Percentiles rank a stretch among this genome's conserved stretches.
Conservation (phyloP, 2,797 vertebrate species). For the Cetoscarus ocellatus region DNA sequence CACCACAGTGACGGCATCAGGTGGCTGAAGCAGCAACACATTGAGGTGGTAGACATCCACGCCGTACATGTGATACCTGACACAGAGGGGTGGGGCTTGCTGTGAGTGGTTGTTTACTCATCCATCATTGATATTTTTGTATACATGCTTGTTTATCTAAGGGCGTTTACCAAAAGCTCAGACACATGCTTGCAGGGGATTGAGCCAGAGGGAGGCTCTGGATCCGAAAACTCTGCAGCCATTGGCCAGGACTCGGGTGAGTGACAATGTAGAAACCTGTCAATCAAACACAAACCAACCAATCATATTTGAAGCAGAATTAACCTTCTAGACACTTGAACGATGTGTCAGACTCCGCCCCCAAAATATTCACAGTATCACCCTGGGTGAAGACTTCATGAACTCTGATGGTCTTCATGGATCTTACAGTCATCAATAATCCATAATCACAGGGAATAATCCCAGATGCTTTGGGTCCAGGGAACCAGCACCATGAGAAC, state of each 20-base stretch:
- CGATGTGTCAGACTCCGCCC: too few relatives aligned
- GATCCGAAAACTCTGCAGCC: conserved; percentile 80
- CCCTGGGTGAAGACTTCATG: too few relatives aligned
- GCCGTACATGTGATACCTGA: conserved; percentile 95
- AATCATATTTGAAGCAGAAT: too few relatives aligned
- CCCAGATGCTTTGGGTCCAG: too few relatives aligned
- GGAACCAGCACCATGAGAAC: too few relatives aligned
- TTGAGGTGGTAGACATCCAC: conserved; percentile 82
- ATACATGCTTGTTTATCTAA: neutral
- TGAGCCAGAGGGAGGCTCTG: conserved; percentile 84
- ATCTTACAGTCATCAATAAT: too few relatives aligned
- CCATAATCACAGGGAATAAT: too few relatives aligned
- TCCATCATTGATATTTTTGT: neutral
- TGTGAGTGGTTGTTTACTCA: neutral
- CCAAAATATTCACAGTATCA: too few relatives aligned
- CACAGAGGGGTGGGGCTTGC: neutral
- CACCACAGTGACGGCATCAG: conserved; percentile 58
- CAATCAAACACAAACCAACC: neutral
- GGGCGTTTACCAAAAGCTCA: conserved; percentile 91
- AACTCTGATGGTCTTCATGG: too few relatives aligned
- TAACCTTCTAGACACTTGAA: too few relatives aligned
- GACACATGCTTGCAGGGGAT: conserved; percentile 75
- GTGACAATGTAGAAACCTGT: conserved; percentile 93
- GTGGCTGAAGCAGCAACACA: conserved; percentile 67
- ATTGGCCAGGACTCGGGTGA: conserved; percentile 67